Evolutionary conservation across 2,113 vertebrate genomes (phyloP).

Genomic region (Aptenodytes patagonicus): DNA sequence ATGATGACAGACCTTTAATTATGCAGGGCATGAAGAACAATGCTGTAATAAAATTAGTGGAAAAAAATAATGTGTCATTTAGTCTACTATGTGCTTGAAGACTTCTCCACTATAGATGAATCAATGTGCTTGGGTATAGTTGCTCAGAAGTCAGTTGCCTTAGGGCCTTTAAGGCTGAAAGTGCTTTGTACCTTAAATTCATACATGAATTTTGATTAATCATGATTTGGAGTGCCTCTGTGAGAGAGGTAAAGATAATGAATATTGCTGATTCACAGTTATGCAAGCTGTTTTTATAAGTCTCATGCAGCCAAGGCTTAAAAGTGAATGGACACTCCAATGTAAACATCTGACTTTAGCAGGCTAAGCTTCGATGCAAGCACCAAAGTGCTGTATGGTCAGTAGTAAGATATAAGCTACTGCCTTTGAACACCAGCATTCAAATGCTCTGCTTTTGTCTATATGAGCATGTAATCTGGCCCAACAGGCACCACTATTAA

Average conservation of each 20-base stretch:
- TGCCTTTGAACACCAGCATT: background rate
- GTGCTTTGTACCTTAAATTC: background rate
- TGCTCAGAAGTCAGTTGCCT: background rate
- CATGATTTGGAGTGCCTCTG: background rate
- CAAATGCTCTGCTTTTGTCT: background rate
- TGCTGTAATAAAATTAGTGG: background rate
- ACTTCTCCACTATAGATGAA: background rate
- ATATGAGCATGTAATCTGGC: background rate
- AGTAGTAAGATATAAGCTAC: background rate
- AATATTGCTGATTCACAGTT: background rate
- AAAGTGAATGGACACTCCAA: background rate
- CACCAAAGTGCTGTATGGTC: background rate
- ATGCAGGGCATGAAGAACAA: slow-evolving; percentile 6
- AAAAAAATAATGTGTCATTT: background rate
- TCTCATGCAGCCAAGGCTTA: background rate
- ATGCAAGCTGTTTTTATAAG: background rate
- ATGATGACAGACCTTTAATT: slow-evolving; percentile 40
- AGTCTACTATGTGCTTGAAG: background rate
- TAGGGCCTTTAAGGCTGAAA: background rate
- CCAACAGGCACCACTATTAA: background rate
- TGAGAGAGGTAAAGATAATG: background rate
- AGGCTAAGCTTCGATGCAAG: background rate
- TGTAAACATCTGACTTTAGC: background rate
- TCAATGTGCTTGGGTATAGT: background rate
- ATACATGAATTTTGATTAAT: background rate